These are phyloP conservation scores for Watsonalla cultraria DNA, from an alignment of 2,888 invertebrate genomes.

Conservation along the genomic window DNA sequence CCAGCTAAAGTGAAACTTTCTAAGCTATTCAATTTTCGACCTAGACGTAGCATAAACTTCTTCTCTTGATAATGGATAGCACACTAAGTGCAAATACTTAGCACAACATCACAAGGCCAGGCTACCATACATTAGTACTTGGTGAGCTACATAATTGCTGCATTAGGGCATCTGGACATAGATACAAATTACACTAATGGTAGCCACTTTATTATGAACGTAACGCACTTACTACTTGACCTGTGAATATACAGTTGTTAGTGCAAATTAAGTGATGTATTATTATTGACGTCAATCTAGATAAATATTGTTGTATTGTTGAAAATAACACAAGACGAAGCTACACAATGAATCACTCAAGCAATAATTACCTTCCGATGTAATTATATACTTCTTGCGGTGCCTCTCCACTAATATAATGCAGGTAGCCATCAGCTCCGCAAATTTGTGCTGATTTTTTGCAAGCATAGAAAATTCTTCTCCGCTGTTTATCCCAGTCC, in stretches of 20 bases:
- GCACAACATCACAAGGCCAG: background rate
- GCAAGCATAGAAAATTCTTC: too few species aligned
- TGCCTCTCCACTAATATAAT: too few species aligned
- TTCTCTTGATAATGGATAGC: too few species aligned
- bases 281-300: background rate
- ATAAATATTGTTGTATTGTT: background rate
- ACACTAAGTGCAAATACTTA: background rate
- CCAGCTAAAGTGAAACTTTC: too few species aligned
- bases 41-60: too few species aligned
- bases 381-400: too few species aligned
- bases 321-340: background rate
- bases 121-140: background rate
- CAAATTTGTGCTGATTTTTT: too few species aligned
- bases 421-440: too few species aligned
- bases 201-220: conserved; percentile 1
- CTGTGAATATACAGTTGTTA: background rate
- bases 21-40: too few species aligned
- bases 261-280: background rate
- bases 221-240: background rate
- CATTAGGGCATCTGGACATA: background rate
- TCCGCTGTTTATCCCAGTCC: too few species aligned
- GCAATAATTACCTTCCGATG: too few species aligned
- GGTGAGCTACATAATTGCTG: background rate
- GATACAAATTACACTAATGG: background rate
- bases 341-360: too few species aligned